These are phyloP conservation scores for Spatula clypeata DNA, from an alignment of 2,797 vertebrate species.

Conservation along the genomic window DNA sequence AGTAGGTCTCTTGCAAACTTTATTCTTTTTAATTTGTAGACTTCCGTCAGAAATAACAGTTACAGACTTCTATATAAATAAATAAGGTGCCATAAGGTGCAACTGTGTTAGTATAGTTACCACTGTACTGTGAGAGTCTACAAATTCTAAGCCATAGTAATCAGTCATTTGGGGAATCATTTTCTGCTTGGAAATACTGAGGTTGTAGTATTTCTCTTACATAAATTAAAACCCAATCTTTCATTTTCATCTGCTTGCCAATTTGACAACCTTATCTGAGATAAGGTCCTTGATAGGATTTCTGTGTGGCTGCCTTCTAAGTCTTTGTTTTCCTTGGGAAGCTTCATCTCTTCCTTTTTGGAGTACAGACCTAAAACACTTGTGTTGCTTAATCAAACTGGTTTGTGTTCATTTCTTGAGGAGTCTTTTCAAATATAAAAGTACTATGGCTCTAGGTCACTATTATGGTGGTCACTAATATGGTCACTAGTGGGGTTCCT, in stretches of 20 bases:
- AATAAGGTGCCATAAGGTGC: accelerated
- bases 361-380: neutral
- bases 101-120: neutral
- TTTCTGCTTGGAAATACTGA: neutral
- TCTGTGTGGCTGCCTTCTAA: neutral
- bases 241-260: neutral
- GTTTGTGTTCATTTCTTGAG: neutral
- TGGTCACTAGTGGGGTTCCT: no score
- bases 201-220: neutral
- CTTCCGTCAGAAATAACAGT: neutral
- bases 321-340: neutral
- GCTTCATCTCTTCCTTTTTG: neutral
- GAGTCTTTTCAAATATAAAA: neutral
- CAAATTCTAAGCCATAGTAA: neutral
- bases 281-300: neutral
- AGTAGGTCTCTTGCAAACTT: neutral
- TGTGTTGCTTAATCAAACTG: neutral
- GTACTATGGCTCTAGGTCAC: neutral
- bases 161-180: neutral
- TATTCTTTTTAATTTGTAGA: neutral
- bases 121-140: neutral
- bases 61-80: neutral
- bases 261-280: neutral
- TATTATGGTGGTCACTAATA: no score
- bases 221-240: neutral